A percentile compares a stretch with the other conserved stretches of the same genome.
Evolutionary conservation across 2,113 vertebrate species (phyloP).

Genomic region (Chionodraco myersi): DNA sequence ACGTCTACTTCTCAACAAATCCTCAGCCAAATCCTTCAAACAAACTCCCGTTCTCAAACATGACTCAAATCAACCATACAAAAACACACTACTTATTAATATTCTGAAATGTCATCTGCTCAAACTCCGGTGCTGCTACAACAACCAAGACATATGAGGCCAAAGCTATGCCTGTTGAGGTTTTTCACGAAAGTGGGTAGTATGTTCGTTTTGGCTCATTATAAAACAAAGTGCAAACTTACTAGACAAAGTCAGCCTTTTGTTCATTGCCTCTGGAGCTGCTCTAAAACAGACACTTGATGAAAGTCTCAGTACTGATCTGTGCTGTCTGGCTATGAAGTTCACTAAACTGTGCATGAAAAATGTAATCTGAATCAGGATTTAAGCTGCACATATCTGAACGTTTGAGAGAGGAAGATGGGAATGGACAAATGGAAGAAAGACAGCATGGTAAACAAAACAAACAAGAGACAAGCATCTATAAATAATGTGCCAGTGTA

Average conservation of each 20-base stretch:
- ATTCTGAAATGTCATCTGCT: constrained; percentile 28
- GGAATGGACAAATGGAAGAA: background rate
- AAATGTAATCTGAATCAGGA: background rate
- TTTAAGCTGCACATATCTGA: background rate
- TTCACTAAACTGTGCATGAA: background rate
- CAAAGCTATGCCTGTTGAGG: constrained; percentile 4
- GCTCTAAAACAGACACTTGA: constrained; percentile 18
- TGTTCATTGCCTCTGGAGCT: constrained; percentile 27
- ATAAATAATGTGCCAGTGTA: constrained; percentile 21
- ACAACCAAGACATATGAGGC: constrained; percentile 7
- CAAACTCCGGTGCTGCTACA: constrained; percentile 20
- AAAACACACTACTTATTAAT: constrained; percentile 1
- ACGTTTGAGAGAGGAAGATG: background rate
- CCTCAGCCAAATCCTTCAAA: background rate
- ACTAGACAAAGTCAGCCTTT: constrained; percentile 39
- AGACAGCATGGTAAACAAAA: constrained; percentile 21
- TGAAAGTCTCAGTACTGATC: constrained; percentile 19
- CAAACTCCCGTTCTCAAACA: constrained; percentile 2
- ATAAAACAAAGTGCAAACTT: constrained; percentile 49
- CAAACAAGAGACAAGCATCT: constrained; percentile 14
- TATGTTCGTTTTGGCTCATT: constrained; percentile 41
- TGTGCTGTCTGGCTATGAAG: background rate
- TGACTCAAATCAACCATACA: constrained; percentile 3
- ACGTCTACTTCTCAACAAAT: background rate
- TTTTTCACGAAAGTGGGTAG: constrained; percentile 27